Percentiles rank a stretch among this genome's conserved stretches.
Conservation (phyloP, 2,797 vertebrate species). For the Phoeniculus purpureus region DNA sequence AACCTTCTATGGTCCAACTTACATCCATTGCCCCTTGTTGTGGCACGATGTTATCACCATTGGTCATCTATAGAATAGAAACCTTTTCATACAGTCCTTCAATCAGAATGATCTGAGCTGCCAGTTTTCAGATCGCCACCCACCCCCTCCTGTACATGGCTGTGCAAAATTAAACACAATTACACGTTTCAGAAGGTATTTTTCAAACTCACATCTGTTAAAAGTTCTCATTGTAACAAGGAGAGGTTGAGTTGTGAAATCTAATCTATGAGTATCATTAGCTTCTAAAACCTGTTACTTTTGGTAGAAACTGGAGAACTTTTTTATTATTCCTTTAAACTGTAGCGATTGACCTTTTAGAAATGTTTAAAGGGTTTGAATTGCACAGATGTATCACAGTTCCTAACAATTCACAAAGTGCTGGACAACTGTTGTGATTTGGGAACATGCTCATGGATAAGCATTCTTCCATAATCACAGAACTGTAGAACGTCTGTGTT, state of each 20-base stretch:
- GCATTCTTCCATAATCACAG: background rate
- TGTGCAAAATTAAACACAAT: background rate
- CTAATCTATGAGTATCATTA: background rate
- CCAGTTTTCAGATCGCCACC: background rate
- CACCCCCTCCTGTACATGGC: background rate
- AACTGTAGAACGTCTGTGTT: too few species aligned
- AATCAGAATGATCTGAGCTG: background rate
- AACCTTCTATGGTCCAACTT: too few species aligned
- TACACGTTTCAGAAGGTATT: background rate
- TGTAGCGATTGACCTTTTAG: background rate
- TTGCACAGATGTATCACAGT: fast-evolving
- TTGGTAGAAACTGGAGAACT: background rate
- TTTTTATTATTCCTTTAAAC: fast-evolving
- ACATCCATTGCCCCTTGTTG: background rate
- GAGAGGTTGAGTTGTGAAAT: background rate
- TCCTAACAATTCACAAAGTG: background rate
- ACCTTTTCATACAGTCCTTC: background rate
- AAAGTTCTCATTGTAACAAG: background rate
- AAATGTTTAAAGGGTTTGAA: background rate
- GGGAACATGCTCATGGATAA: fast-evolving
- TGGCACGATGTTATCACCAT: fast-evolving
- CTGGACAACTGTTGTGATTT: background rate
- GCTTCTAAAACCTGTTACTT: background rate
- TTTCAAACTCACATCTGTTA: background rate
- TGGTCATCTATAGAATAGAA: background rate